Evolutionary conservation across 2,113 vertebrate genomes (phyloP).

Genomic region (Trematomus loennbergii): DNA sequence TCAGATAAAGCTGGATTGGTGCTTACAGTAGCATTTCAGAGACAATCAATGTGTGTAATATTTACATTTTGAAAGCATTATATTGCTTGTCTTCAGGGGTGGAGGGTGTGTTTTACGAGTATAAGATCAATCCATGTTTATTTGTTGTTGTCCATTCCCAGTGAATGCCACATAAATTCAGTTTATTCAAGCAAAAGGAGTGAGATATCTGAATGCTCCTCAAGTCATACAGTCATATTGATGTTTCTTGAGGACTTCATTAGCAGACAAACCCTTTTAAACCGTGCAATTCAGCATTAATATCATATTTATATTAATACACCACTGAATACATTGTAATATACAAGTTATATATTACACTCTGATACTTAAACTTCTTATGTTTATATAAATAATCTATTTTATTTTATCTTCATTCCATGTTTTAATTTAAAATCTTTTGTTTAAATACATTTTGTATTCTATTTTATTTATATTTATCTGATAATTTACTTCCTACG

Average conservation of each 20-base stretch:
- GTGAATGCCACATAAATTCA: slow-evolving; percentile 33
- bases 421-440: too few species aligned
- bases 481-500: too few species aligned
- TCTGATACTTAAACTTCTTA: too few species aligned
- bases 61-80: slow-evolving; percentile 40
- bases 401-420: too few species aligned
- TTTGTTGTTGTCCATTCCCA: slow-evolving; percentile 4
- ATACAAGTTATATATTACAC: too few species aligned
- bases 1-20: slow-evolving; percentile 14
- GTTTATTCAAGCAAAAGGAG: slow-evolving; percentile 3
- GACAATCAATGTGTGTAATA: slow-evolving; percentile 21
- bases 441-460: too few species aligned
- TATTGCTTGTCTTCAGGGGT: slow-evolving; percentile 4
- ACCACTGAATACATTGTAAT: too few species aligned
- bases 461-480: too few species aligned
- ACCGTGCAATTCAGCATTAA: too few species aligned
- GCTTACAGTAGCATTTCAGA: slow-evolving; percentile 2
- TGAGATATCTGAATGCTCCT: not conserved
- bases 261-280: too few species aligned
- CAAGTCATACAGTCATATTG: not conserved
- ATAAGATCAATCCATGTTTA: slow-evolving; percentile 26
- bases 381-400: too few species aligned
- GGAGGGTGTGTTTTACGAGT: not conserved
- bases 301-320: too few species aligned
- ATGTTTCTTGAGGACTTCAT: not conserved